A percentile compares a stretch with the other conserved stretches of the same genome.
Evolutionary conservation across 2,797 vertebrate species (phyloP).

Genomic region (Clamator glandarius): DNA sequence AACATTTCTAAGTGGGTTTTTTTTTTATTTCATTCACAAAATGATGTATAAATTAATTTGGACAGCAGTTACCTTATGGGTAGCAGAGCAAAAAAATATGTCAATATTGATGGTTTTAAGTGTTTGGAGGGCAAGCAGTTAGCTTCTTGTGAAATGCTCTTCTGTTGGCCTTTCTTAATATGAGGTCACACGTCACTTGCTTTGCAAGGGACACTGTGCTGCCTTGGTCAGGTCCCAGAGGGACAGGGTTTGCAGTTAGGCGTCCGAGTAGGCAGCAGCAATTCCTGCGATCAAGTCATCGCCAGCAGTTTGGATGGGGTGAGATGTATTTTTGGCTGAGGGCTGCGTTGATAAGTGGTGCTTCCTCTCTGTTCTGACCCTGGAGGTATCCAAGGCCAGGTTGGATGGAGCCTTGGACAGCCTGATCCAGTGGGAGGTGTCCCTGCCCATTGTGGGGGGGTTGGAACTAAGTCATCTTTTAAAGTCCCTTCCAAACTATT

Average conservation of each 20-base stretch:
- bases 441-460: too few species aligned
- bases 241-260: not conserved
- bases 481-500: too few species aligned
- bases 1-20: not conserved
- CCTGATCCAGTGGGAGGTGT: too few species aligned
- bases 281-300: not conserved
- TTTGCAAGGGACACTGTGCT: not conserved
- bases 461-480: too few species aligned
- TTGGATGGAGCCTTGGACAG: too few species aligned
- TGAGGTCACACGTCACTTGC: not conserved
- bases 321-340: not conserved
- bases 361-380: not conserved
- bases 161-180: not conserved
- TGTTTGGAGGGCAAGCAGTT: not conserved
- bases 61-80: not conserved
- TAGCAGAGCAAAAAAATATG: not conserved
- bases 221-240: not conserved
- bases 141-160: not conserved
- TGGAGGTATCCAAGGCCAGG: too few species aligned
- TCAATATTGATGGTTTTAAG: not conserved
- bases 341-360: not conserved
- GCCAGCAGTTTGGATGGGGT: not conserved
- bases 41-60: not conserved
- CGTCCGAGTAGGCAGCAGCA: not conserved
- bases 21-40: not conserved